These are phyloP conservation scores for Empis livida DNA, from an alignment of 2,888 invertebrate species.

Conservation along the genomic window DNA sequence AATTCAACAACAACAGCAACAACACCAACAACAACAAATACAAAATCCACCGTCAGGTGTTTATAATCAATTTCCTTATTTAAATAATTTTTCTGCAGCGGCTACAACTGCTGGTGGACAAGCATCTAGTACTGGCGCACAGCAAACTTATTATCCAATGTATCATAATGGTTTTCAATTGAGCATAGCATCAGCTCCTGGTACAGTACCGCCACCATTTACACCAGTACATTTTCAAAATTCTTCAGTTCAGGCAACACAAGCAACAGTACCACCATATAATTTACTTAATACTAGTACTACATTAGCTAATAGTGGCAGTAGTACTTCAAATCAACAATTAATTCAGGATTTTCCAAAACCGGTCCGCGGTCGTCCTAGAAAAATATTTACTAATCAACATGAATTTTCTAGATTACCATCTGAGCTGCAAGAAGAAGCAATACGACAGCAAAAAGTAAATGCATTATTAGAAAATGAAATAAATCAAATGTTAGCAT, in stretches of 20 bases:
- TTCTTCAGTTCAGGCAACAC: constrained; percentile 8
- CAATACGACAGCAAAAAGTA: constrained; percentile 26
- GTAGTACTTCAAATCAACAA: constrained; percentile 14
- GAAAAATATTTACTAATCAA: constrained; percentile 21
- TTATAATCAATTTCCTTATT: constrained; percentile 33
- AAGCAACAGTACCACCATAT: constrained; percentile 7
- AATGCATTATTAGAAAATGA: constrained; percentile 33
- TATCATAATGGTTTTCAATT: constrained; percentile 35
- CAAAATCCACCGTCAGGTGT: constrained; percentile 25
- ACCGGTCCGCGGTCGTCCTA: constrained; percentile 33
- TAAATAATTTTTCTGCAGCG: constrained; percentile 29
- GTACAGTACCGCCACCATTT: constrained; percentile 33
- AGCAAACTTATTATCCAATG: constrained; percentile 32
- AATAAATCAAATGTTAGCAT: constrained; percentile 31
- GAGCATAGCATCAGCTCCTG: constrained; percentile 31
- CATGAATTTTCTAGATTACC: constrained; percentile 12
- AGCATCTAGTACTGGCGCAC: constrained; percentile 16
- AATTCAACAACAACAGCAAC: constrained; percentile 15
- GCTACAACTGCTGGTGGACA: constrained; percentile 17
- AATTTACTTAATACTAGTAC: constrained; percentile 10
- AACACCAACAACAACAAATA: constrained; percentile 17
- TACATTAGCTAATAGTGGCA: constrained; percentile 10
- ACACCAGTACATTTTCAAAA: constrained; percentile 33
- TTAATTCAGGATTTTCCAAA: constrained; percentile 27
- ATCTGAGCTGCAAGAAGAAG: constrained; percentile 19